Evolutionary conservation across 2,113 vertebrate genomes (phyloP).

Genomic region (Lethenteron camtschaticum): DNA sequence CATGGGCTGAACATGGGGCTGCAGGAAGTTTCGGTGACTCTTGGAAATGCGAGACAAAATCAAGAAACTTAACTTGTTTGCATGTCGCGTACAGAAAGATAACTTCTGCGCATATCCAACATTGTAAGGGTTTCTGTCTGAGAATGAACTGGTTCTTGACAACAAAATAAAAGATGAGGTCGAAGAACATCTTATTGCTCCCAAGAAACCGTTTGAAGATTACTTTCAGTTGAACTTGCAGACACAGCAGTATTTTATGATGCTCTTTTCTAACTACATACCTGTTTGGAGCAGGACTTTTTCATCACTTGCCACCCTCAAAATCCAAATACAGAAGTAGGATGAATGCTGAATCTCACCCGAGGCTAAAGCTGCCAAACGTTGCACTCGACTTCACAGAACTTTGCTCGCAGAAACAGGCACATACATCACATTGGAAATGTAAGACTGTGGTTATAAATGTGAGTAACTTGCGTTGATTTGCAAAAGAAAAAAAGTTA

Average conservation of each 20-base stretch:
- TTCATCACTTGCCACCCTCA: constrained; percentile 1
- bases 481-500: background rate
- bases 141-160: background rate
- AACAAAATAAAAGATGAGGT: background rate
- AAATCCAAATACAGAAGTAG: background rate
- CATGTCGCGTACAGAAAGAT: background rate
- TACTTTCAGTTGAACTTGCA: background rate
- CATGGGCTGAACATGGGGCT: constrained; percentile 10
- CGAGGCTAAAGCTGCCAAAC: constrained; percentile 1
- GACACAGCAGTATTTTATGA: background rate
- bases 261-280: background rate
- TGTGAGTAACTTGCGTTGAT: background rate
- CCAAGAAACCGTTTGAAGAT: constrained; percentile 1
- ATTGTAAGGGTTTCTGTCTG: background rate
- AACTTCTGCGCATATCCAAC: background rate
- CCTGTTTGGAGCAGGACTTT: background rate
- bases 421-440: no score
- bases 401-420: background rate
- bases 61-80: background rate
- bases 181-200: background rate
- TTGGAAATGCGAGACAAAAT: background rate
- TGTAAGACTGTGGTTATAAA: no score
- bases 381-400: background rate
- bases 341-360: constrained; percentile 3
- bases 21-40: constrained; percentile 8